phyloP scores from a whole-genome alignment of 2,113 vertebrate species.

The Lipotes vexillifer region DNA sequence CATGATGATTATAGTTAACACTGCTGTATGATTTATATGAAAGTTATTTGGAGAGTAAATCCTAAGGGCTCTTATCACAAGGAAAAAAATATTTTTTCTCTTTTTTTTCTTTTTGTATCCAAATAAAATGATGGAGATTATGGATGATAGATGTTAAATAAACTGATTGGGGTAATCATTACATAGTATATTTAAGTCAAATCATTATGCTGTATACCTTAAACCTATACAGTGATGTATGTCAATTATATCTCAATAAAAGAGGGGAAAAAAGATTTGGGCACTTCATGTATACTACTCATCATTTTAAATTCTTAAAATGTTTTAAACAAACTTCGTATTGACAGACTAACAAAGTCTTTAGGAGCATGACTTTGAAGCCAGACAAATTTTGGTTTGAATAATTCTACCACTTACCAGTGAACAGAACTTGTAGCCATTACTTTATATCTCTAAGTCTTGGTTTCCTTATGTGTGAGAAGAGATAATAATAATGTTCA shows the following conservation, averaged over 20 bases:
- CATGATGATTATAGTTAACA: too few relatives aligned
- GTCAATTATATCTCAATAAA: neutral
- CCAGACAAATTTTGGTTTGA: neutral
- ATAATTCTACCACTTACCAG: neutral
- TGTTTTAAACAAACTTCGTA: neutral
- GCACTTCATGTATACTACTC: neutral
- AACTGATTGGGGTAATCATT: neutral
- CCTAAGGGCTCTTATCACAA: neutral
- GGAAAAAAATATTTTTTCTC: neutral
- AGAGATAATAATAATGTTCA: neutral
- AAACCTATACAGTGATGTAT: neutral
- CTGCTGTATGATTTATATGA: neutral
- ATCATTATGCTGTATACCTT: neutral
- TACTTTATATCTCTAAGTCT: neutral
- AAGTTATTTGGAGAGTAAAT: neutral
- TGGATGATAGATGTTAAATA: neutral
- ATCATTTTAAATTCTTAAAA: constrained; percentile 17
- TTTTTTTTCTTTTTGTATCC: neutral
- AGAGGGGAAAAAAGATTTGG: neutral
- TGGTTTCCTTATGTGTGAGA: neutral
- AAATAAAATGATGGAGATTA: neutral
- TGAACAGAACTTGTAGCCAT: neutral
- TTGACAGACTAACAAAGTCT: neutral
- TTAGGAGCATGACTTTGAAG: neutral
- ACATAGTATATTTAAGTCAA: neutral